Evolutionary conservation across 30 jellyfish, hydroid and myxozoan species (phyloP), one percentile per base, ranked within the genome.

Genomic region (Pelagia noctiluca): DNA sequence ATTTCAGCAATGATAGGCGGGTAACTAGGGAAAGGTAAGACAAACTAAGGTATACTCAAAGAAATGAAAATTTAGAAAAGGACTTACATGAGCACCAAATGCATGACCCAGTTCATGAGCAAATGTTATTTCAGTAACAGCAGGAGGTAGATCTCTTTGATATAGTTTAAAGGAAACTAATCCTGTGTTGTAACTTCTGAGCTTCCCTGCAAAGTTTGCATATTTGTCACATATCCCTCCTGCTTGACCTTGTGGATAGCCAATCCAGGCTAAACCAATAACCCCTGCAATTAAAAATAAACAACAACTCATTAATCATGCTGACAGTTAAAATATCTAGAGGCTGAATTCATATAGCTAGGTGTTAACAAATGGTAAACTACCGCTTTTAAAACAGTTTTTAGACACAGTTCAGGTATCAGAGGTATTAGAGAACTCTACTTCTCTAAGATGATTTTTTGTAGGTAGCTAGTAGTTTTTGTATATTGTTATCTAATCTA

Each of bases 71-170:
- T 28, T 62, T 23, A 42, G 87, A 42, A 61, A 46, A 64, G 5
- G 25, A 84, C 87, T 54, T 73, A 91, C 98, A 96, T 91, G 96
- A 16, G 98, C 96, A 28, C 98, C 98, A 78, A 91, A 91, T 34
- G 98, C 94, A 85, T 91, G 98, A 5, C 98, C 98, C 36, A 91
- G 88, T 46, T 91, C 98, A 78, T 91, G 98, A 48, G 98, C 98
- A 91, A 91, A 80, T 30, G 98, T 91, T 31, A 91, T 73, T 52
- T 91, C 96, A 3, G 98, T 91, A 50, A 91, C 85, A 62, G 96
- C 96, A 35, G 98, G 96, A 25, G 97, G 96, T 47, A 96, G 71
- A 50, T 92, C 97, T 64, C 98, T 80, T 31, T 85, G 87, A 87
- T 86, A 92, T 61, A 92, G 35, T 49, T 83, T 79, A 73, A 92